A percentile compares a stretch with the other conserved stretches of the same genome.
These are phyloP conservation scores for Micropterix aruncella DNA, from an alignment of 2,888 invertebrate species.

Conservation along the genomic window DNA sequence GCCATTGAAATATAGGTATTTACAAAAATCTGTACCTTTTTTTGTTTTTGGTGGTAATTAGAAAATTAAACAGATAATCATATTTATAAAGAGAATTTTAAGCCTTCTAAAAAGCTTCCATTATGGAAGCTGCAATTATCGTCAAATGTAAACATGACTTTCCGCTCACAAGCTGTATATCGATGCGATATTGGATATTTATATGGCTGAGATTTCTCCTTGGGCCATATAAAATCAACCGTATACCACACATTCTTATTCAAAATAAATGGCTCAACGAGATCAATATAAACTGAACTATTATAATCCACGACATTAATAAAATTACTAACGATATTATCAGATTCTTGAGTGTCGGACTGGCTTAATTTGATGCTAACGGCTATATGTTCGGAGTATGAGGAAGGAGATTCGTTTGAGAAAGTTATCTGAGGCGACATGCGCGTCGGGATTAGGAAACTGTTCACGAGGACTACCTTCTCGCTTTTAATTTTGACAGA, in stretches of 20 bases:
- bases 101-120: conserved; percentile 30
- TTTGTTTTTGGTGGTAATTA: neutral
- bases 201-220: conserved; percentile 20
- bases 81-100: conserved; percentile 23
- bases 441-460: conserved; percentile 29
- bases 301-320: conserved; percentile 29
- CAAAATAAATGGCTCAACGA: conserved; percentile 28
- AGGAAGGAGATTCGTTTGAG: conserved; percentile 20
- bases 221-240: conserved; percentile 29
- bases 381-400: conserved; percentile 29
- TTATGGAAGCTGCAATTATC: conserved; percentile 20
- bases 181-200: conserved; percentile 30
- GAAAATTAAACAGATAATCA: neutral
- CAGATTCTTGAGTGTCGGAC: conserved; percentile 18
- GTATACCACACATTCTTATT: conserved; percentile 32
- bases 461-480: conserved; percentile 32
- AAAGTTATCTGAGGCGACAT: conserved; percentile 27
- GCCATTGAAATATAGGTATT: too few relatives aligned
- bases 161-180: conserved; percentile 21
- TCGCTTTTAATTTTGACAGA: conserved; percentile 26
- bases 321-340: conserved; percentile 24
- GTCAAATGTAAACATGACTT: conserved; percentile 29
- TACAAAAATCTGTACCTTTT: too few relatives aligned
- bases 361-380: conserved; percentile 17
- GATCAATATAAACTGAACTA: conserved; percentile 26